A percentile compares a stretch with the other conserved stretches of the same genome.
Conservation (phyloP, 1,140 invertebrate species). For the Wiebesia pumilae region DNA sequence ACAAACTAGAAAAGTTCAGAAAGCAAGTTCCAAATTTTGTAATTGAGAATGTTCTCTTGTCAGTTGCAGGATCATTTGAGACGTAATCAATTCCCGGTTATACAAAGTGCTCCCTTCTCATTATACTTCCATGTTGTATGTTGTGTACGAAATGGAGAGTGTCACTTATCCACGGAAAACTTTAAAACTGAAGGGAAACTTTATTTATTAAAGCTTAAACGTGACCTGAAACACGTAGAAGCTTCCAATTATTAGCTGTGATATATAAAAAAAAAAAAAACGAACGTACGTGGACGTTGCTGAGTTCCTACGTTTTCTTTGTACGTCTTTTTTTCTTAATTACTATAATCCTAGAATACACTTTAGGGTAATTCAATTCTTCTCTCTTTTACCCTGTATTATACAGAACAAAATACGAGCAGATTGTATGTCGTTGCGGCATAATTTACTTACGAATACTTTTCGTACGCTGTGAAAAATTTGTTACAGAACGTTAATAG, state of each 20-base stretch:
- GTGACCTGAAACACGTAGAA: conserved; percentile 54
- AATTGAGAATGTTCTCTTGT: conserved; percentile 27
- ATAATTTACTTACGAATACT: background rate
- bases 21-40: background rate
- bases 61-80: conserved; percentile 19
- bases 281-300: conserved; percentile 67
- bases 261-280: conserved; percentile 67
- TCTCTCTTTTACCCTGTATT: conserved; percentile 11
- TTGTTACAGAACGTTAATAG: conserved; percentile 8
- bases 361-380: conserved; percentile 22
- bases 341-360: conserved; percentile 40
- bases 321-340: conserved; percentile 50
- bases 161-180: background rate
- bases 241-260: conserved; percentile 71
- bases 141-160: background rate
- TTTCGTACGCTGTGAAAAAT: conserved; percentile 24
- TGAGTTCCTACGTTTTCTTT: conserved; percentile 70
- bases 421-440: background rate
- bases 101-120: background rate
- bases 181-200: conserved; percentile 22
- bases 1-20: background rate
- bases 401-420: conserved; percentile 27
- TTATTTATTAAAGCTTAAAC: conserved; percentile 68
- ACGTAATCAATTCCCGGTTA: conserved; percentile 40
- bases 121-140: conserved; percentile 2